These are phyloP conservation scores for Eulemur rufifrons DNA, from an alignment of 2,113 vertebrate genomes.

Conservation along the genomic window DNA sequence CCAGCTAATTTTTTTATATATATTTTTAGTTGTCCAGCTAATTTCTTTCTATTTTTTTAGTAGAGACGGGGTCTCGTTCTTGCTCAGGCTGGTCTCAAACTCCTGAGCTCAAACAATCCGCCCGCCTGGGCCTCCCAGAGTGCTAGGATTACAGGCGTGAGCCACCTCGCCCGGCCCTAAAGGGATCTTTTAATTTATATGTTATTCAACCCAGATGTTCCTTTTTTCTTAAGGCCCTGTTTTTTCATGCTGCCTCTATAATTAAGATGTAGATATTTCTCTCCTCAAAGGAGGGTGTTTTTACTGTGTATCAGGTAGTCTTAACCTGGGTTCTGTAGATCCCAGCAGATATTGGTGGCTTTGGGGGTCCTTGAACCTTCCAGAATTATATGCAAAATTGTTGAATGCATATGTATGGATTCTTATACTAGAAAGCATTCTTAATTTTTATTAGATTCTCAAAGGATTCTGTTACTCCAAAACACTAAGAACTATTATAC, in stretches of 20 bases:
- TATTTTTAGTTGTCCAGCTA: no score
- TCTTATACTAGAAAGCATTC: background rate
- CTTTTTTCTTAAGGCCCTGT: background rate
- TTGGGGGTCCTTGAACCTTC: background rate
- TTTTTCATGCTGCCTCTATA: background rate
- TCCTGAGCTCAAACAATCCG: no score
- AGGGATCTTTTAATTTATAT: background rate
- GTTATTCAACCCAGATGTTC: background rate
- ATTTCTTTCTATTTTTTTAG: no score
- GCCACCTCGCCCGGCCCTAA: background rate
- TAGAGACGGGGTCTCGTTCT: no score
- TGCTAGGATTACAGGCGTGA: no score
- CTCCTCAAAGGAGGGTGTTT: background rate
- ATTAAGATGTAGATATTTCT: background rate
- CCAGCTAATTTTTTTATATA: no score
- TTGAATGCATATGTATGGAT: background rate
- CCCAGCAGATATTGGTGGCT: background rate
- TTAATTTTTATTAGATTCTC: conserved; percentile 14
- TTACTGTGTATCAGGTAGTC: background rate
- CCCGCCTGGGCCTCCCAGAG: no score
- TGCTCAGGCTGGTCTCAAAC: no score
- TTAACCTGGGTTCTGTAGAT: background rate
- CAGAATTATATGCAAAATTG: background rate
- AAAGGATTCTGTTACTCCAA: background rate
- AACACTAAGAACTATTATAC: background rate